Evolutionary conservation across 2,888 invertebrate species (phyloP), one percentile per base, ranked within the genome.

Genomic region (Axea sp.): DNA sequence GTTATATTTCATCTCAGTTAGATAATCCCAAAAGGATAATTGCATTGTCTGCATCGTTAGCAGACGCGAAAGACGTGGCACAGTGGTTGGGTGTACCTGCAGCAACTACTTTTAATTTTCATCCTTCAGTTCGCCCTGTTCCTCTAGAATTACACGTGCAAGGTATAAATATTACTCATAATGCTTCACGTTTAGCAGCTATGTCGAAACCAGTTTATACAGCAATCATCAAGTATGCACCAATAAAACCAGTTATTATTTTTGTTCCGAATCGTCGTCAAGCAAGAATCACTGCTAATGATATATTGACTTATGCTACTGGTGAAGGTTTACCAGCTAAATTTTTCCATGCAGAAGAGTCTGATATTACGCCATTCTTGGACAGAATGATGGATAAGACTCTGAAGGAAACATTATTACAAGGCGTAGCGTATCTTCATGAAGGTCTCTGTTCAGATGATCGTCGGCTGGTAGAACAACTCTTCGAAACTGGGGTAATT

Each of bases 201-300:
- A 99, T 99, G 99, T 95, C 96, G 0, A 98, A 98, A 84, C 99
- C 99, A 0, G 95, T 97, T 0, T 99, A 98, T 89, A 97, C 97
- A 88, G 93, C 96, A 0, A 94, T 99, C 26, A 84, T 94, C 1
- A 92, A 96, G 15, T 92, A 96, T 87, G 95, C 96, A 60, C 94
- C 95, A 0, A 91, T 92, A 79, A 93, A 94, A 81, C 97, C 98
- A 0, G 95, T 94, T 0, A 93, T 95, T 4, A 93, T 98, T 11
- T 97, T 97, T 88, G 97, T 97, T 0, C 96, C 97, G 0, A 95
- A 96, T 0, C 90, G 98, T 0, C 94, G 96, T 57, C 96, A 97
- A 88, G 95, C 97, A 0, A 90, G 97, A 7, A 89, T 98, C n/a
- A 95, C 98, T 0, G 99, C 99, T 0, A 96, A 99, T 33, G 99